Base-by-base conservation (phyloP, 2,797 vertebrate genomes). In the Chelidonichthys spinosus region DNA sequence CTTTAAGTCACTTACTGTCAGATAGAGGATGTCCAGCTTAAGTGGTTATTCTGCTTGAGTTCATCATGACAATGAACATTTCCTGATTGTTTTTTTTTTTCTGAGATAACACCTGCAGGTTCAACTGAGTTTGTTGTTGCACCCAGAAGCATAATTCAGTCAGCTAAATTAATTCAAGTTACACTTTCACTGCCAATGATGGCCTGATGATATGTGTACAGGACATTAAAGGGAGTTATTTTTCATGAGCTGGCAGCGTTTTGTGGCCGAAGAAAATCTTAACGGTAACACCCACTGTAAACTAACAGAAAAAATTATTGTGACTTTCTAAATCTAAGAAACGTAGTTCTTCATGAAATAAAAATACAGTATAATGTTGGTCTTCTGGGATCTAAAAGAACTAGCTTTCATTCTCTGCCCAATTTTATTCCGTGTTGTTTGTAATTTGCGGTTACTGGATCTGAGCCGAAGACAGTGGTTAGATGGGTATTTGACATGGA, bases 361-460 rank as follows among this genome's bases (percentile, higher is more conserved):
- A 44, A 44, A 42, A 66, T 11, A 47, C 0, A 17, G 1, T 15
- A 58, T 47, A 25, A 50, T 40, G 25, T 25, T 25, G 25, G 25
- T 25, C 25, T 25, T 37, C 33, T 52, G 36, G 44, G 18, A 53
- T 60, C 36, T 67, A 7, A 56, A 44, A 52, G 17, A 66, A 18
- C 11, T 55, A 14, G 4, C 43, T 76, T 82, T 71, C 4, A 0
- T 79, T 80, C 49, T 69, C 56, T 67, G 62, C 3, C 40, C 60
- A 58, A 18, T 76, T 74, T 76, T 69, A 58, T 82, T 69, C 55
- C 72, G 53, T 68, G 76, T 68, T 75, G 81, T 76, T 60, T 79
- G 54, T 90, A 90, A 91, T 91, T 88, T 89, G 87, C 86, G 87
- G 84, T 88, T 78, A 78, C 75, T 73, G 72, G 72, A 85, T 86